Conservation (phyloP, 1,140 invertebrate species). For the Acromyrmex echinatior region DNA sequence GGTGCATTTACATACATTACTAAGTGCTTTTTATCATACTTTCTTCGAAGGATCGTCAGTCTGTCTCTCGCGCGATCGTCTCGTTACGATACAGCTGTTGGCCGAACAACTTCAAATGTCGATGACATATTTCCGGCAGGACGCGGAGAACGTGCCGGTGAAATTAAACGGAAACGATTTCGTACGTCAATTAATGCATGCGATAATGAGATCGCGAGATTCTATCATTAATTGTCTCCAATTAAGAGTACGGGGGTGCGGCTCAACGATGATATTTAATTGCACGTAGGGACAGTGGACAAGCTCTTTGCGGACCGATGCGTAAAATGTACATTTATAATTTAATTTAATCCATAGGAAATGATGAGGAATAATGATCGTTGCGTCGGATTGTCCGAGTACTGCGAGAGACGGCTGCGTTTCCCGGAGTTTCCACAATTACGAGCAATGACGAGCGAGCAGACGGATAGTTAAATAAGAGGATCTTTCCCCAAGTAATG, state of each 20-base stretch:
- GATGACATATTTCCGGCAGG: neutral
- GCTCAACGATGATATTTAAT: slow-evolving; percentile 8
- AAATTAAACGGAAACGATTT: slow-evolving; percentile 7
- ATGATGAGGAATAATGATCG: slow-evolving; percentile 44
- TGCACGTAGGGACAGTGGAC: slow-evolving; percentile 5
- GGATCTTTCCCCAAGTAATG: slow-evolving; percentile 56
- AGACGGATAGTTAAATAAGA: slow-evolving; percentile 62
- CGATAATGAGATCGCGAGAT: slow-evolving; percentile 20
- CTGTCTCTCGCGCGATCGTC: slow-evolving; percentile 2
- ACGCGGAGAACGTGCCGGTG: neutral
- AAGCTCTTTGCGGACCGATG: slow-evolving; percentile 10
- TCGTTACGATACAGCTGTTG: slow-evolving; percentile 47
- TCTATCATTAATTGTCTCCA: slow-evolving; percentile 26
- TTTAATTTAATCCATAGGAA: slow-evolving; percentile 29
- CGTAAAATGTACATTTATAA: slow-evolving; percentile 46
- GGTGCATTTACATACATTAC: slow-evolving; percentile 73
- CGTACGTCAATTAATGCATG: slow-evolving; percentile 17
- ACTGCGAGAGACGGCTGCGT: slow-evolving; percentile 11
- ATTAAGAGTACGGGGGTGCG: neutral
- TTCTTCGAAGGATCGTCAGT: slow-evolving; percentile 46
- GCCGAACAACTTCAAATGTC: neutral
- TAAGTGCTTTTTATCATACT: slow-evolving; percentile 67
- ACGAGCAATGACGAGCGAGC: slow-evolving; percentile 47
- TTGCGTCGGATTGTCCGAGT: neutral
- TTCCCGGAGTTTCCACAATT: slow-evolving; percentile 56